Base-by-base conservation (phyloP, 2,113 vertebrate species). In the Columba livia region DNA sequence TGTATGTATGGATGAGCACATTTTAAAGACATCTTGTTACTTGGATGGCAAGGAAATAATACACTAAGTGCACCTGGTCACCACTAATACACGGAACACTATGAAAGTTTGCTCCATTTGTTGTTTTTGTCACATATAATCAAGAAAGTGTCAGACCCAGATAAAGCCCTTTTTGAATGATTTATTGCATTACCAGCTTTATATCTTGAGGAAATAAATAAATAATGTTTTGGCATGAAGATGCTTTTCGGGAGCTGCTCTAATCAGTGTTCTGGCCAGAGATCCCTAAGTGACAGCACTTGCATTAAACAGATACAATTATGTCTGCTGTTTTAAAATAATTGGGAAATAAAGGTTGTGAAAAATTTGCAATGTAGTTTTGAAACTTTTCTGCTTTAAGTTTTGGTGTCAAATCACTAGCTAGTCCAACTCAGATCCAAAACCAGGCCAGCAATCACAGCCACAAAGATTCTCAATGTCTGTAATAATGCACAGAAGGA, bases 1-100 rank as follows among this genome's bases (percentile, higher is more conserved):
- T 24, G 65, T 0, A 0, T 24, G 5, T 7, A 2, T 56, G 15
- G 17, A 53, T 65, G 25, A 3, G 28, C 8, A 36, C 18, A 51
- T 44, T 69, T 67, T 81, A 70, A 73, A 78, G 32, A 53, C 20
- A 17, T 38, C 20, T 2, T 5, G 5, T 42, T 25, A 7, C 15
- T 42, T 61, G 31, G 14, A 36, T n/a, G 14, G 5, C 32, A 74
- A 80, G 57, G 9, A 26, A 89, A 80, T 47, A 69, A 16, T 15
- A 32, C 3, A 2, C 3, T 28, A 4, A 29, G 29, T 57, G 61
- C 29, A 84, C 18, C 15, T 51, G 19, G 11, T 60, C 40, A 26
- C 12, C 47, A 20, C 10, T 19, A 71, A 21, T 9, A 60, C 21
- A 54, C 3, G 26, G 58, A 93, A 16, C 23, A 51, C 11, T 40